phyloP scores from a whole-genome alignment of 2,888 invertebrate genomes.

The Sesamia inferens region DNA sequence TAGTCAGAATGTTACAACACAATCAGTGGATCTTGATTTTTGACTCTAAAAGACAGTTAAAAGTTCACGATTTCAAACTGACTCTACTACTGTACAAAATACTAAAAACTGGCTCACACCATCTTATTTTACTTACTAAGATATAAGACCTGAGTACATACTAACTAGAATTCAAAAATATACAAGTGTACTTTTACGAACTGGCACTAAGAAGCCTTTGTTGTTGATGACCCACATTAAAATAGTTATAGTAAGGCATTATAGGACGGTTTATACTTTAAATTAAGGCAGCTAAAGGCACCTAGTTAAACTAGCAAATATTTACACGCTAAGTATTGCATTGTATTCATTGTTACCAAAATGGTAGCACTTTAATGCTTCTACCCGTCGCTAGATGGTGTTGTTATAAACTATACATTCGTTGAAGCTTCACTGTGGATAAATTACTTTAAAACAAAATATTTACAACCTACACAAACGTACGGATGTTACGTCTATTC shows the following conservation, averaged over 20 bases:
- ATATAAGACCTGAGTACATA: constrained; percentile 61
- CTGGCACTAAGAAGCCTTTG: constrained; percentile 86
- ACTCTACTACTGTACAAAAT: constrained; percentile 43
- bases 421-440: constrained; percentile 56
- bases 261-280: constrained; percentile 84
- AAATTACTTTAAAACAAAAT: constrained; percentile 44
- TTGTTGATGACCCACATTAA: constrained; percentile 81
- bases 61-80: constrained; percentile 14
- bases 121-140: constrained; percentile 36
- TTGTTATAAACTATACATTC: constrained; percentile 64
- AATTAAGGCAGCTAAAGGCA: constrained; percentile 87
- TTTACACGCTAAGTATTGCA: constrained; percentile 63
- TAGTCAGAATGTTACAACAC: background rate
- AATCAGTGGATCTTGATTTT: background rate
- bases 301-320: constrained; percentile 67
- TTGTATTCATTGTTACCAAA: constrained; percentile 48
- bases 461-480: constrained; percentile 33
- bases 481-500: constrained; percentile 69
- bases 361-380: constrained; percentile 46
- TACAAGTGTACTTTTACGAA: constrained; percentile 78
- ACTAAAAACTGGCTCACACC: constrained; percentile 41
- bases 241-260: constrained; percentile 77
- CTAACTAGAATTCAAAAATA: constrained; percentile 69
- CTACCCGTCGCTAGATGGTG: constrained; percentile 73
- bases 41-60: constrained; percentile 44